Base-by-base conservation (phyloP, 2,888 invertebrate genomes). In the Microplitis deprimator region DNA sequence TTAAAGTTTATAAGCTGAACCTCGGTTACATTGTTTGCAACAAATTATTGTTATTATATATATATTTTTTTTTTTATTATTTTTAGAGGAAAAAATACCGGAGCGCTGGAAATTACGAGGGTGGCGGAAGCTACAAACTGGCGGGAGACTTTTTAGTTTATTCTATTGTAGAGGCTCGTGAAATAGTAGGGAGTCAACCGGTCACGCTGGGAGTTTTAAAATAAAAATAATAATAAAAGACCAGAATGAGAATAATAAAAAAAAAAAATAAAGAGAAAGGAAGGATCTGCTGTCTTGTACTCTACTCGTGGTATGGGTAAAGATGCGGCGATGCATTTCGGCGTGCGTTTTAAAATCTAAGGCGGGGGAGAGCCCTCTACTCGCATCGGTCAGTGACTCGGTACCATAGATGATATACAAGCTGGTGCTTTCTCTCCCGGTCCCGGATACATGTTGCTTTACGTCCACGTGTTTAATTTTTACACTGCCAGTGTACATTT, bases 161-260 rank as follows among this genome's bases (percentile, higher is more conserved):
- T 50, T 50, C 50, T 50, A 50, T 50, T 50, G 50, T 50, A 50
- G 50, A 50, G 5, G 50, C 50, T 13, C 50, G 13, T 13, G 50
- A 13, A 50, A 29, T 62, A 17, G 62, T 80, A 81, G 82, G 81
- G 77, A 77, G 75, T 81, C 82, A 84, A 82, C 84, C 88, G 88
- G 89, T 88, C 88, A 90, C 91, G 91, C 91, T 90, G 91, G 50
- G 50, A 50, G 50, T 50, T 50, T 50, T 13, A 50, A 50, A 50
- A 50, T 13, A 50, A 50, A 50, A 41, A 41, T 10, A 41, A 41
- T 10, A 41, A 90, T 90, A 90, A 8, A 16, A 50, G 59, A 29
- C 17, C 5, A 17, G 40, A 50, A 17, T 41, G 41, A 59, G 29
- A 59, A 59, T 10, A 17, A 68, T 17, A 60, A 50, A 70, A 70